Evolutionary conservation across 2,113 vertebrate genomes (phyloP).

Genomic region (Oxygymnocypris stewartii): DNA sequence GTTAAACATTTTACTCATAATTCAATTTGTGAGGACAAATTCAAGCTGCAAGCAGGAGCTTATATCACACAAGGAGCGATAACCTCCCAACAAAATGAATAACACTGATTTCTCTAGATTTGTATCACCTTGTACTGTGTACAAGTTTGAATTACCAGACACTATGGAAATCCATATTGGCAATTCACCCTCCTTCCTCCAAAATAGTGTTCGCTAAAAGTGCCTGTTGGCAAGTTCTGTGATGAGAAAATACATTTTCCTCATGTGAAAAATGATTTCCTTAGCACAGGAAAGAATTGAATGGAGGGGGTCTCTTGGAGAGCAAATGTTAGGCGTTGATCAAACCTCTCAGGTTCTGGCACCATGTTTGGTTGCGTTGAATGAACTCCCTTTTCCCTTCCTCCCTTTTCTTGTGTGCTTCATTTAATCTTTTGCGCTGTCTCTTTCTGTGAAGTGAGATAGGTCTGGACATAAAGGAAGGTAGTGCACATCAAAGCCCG

Average conservation of each 20-base stretch:
- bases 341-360: conserved; percentile 33
- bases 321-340: conserved; percentile 23
- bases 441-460: conserved; percentile 34
- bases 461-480: conserved; percentile 48
- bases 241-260: conserved; percentile 40
- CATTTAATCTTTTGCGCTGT: conserved; percentile 34
- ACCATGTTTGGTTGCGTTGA: conserved; percentile 8
- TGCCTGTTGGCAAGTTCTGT: conserved; percentile 23
- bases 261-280: conserved; percentile 31
- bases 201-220: conserved; percentile 19
- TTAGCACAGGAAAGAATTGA: conserved; percentile 9
- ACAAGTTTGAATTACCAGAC: neutral
- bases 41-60: neutral
- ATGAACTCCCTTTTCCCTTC: conserved; percentile 19
- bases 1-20: neutral
- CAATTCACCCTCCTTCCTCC: neutral
- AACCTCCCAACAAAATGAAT: neutral
- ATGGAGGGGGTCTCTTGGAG: conserved; percentile 1
- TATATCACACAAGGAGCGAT: neutral
- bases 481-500: conserved; percentile 53
- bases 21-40: neutral
- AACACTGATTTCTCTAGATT: neutral
- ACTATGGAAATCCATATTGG: conserved; percentile 28
- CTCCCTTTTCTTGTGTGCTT: conserved; percentile 27
- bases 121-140: neutral